phyloP scores from a whole-genome alignment of 1,140 invertebrate genomes.

The Rhynchophorus ferrugineus region DNA sequence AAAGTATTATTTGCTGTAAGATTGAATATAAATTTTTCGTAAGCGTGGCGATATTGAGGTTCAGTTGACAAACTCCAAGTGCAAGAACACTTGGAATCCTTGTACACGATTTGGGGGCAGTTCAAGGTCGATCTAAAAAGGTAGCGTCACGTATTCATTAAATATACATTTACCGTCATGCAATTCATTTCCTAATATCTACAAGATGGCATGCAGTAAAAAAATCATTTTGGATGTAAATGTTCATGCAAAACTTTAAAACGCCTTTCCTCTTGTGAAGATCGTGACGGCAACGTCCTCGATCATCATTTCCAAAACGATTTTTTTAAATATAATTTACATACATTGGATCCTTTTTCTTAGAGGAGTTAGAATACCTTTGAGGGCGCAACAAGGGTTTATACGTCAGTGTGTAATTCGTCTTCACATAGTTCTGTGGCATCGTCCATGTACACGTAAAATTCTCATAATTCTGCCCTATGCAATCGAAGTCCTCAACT shows the following conservation, averaged over 20 bases:
- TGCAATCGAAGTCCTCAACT: constrained; percentile 55
- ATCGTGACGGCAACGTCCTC: too few species aligned
- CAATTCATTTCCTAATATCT: background rate
- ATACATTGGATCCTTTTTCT: background rate
- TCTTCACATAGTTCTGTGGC: constrained; percentile 42
- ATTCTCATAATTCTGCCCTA: constrained; percentile 58
- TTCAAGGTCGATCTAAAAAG: constrained; percentile 11
- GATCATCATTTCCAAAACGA: constrained; percentile 8
- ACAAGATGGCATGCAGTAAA: constrained; percentile 4
- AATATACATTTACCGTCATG: background rate
- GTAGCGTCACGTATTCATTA: background rate
- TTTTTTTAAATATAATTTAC: constrained; percentile 8
- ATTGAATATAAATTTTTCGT: constrained; percentile 48
- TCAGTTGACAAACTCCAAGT: constrained; percentile 48
- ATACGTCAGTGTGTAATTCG: constrained; percentile 32
- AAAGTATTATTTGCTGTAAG: constrained; percentile 49
- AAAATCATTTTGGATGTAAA: constrained; percentile 9
- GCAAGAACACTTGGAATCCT: constrained; percentile 38
- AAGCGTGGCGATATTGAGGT: constrained; percentile 54
- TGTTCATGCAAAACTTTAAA: too few species aligned
- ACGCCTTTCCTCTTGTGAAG: too few species aligned
- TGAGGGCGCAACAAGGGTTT: background rate
- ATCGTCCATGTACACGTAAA: constrained; percentile 57
- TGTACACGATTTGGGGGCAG: constrained; percentile 33
- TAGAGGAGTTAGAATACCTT: constrained; percentile 12